Evolutionary conservation across 2,888 invertebrate species (phyloP).

Genomic region (Morpho achilles): DNA sequence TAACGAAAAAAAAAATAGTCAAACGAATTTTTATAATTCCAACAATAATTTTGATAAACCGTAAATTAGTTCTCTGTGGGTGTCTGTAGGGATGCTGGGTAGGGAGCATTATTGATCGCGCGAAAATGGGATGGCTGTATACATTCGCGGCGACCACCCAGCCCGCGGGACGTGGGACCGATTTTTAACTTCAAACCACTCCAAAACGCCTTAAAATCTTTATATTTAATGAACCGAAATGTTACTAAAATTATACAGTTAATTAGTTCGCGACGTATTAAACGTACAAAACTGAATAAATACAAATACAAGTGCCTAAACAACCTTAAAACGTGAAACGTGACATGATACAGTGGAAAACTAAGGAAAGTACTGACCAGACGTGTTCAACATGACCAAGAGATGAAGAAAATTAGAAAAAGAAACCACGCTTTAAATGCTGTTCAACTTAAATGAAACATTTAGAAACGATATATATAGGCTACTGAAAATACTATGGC

Average conservation of each 20-base stretch:
- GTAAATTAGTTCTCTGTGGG: slow-evolving; percentile 43
- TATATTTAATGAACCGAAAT: slow-evolving; percentile 45
- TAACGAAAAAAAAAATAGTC: neutral
- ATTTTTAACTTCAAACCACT: slow-evolving; percentile 65
- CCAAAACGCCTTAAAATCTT: slow-evolving; percentile 53
- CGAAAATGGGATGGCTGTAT: slow-evolving; percentile 74
- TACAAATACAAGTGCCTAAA: slow-evolving; percentile 28
- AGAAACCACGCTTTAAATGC: neutral
- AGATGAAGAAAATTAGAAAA: slow-evolving; percentile 20
- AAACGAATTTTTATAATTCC: too few relatives aligned
- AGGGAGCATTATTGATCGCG: slow-evolving; percentile 80
- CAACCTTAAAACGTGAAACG: slow-evolving; percentile 37
- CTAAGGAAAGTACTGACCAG: slow-evolving; percentile 30
- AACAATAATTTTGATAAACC: slow-evolving; percentile 4
- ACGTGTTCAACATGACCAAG: slow-evolving; percentile 18
- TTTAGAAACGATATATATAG: neutral
- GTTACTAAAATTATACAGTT: slow-evolving; percentile 32
- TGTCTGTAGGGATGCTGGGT: slow-evolving; percentile 75
- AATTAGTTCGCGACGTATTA: slow-evolving; percentile 29
- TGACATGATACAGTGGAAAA: slow-evolving; percentile 38
- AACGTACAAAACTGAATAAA: slow-evolving; percentile 26
- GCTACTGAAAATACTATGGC: slow-evolving; percentile 45
- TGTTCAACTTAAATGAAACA: slow-evolving; percentile 4
- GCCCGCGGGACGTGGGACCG: slow-evolving; percentile 68
- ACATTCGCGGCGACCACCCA: slow-evolving; percentile 72